Evolutionary conservation across 1,140 invertebrate species (phyloP).

Genomic region (Lepidurus arcticus): DNA sequence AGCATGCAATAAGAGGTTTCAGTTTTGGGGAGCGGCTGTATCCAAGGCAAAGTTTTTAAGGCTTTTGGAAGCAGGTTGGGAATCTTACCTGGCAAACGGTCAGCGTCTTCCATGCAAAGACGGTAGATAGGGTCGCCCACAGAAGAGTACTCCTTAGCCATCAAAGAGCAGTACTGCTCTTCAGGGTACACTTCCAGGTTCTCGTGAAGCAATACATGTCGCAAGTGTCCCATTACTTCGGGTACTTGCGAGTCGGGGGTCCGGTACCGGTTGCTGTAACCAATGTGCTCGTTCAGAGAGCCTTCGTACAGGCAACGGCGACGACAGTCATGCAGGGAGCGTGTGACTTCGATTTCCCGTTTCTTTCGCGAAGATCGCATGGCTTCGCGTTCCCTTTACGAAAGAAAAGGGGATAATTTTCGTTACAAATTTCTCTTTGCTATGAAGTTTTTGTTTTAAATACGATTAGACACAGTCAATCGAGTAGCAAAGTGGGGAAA

Average conservation of each 20-base stretch:
- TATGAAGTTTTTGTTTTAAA: background rate
- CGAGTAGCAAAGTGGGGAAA: background rate
- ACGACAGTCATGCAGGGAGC: conserved; percentile 27
- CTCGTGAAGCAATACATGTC: conserved; percentile 64
- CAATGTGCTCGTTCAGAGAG: conserved; percentile 55
- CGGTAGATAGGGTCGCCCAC: conserved; percentile 58
- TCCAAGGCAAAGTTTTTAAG: background rate
- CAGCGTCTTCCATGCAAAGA: conserved; percentile 57
- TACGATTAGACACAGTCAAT: background rate
- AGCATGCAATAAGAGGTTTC: conserved; percentile 30
- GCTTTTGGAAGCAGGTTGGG: background rate
- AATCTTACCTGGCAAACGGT: conserved; percentile 51
- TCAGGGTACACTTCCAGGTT: conserved; percentile 59
- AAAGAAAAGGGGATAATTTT: background rate
- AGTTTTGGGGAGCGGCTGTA: background rate
- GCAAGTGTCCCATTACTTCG: conserved; percentile 56
- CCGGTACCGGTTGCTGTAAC: conserved; percentile 46
- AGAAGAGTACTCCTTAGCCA: conserved; percentile 55
- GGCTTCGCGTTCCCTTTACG: conserved; percentile 30
- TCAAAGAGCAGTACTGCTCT: conserved; percentile 50
- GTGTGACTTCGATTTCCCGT: conserved; percentile 8
- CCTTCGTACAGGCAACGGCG: conserved; percentile 43
- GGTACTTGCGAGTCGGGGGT: conserved; percentile 38
- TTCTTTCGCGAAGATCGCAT: conserved; percentile 25
- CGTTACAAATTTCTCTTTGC: background rate